A percentile compares a stretch with the other conserved stretches of the same genome.
These are phyloP conservation scores for Mellivora capensis DNA, from an alignment of 2,113 vertebrate genomes.

Conservation along the genomic window DNA sequence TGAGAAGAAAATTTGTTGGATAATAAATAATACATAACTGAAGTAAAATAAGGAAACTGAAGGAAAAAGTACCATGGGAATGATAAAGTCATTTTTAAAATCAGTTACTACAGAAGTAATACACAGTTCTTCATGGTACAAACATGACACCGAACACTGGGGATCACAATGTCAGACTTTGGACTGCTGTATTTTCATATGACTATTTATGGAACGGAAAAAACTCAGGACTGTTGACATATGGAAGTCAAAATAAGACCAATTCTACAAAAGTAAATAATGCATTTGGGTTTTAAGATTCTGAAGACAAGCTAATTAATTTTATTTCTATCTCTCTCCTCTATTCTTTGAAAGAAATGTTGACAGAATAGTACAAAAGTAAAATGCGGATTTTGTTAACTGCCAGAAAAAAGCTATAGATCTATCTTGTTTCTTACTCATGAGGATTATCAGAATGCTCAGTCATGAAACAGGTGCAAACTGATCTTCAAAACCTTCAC, in stretches of 20 bases:
- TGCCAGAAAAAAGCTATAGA: neutral
- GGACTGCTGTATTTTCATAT: neutral
- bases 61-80: neutral
- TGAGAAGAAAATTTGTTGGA: neutral
- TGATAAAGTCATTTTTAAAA: neutral
- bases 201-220: neutral
- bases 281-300: constrained; percentile 26
- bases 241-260: neutral
- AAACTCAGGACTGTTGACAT: neutral
- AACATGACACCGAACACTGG: neutral
- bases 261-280: neutral
- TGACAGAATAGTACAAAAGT: neutral
- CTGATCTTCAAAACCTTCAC: neutral
- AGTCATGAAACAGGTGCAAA: neutral
- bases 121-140: neutral
- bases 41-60: constrained; percentile 11
- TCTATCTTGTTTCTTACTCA: neutral
- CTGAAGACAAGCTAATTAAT: neutral
- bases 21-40: neutral
- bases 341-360: neutral
- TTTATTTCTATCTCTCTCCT: constrained; percentile 2
- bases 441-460: neutral
- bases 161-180: neutral
- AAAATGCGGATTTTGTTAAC: neutral
- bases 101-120: neutral